Evolutionary conservation across 2,113 vertebrate genomes (phyloP).

Genomic region (Antechinus flavipes): DNA sequence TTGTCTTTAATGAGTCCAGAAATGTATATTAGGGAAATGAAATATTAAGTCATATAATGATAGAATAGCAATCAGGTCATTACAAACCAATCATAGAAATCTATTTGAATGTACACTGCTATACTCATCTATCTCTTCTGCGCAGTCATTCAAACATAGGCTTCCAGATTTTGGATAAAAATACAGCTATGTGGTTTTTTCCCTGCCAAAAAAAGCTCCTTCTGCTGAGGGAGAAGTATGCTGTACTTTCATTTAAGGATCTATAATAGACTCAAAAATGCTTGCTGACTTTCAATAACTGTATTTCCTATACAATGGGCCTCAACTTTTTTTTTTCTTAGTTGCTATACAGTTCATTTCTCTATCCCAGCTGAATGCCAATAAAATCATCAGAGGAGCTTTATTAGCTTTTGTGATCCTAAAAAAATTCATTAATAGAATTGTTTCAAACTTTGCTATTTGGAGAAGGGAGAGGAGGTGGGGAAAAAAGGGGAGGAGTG

Average conservation of each 20-base stretch:
- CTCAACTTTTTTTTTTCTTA: conserved; percentile 55
- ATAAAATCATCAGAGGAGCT: conserved; percentile 65
- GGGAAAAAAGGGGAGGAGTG: neutral
- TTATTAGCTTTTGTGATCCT: conserved; percentile 54
- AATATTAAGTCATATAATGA: conserved; percentile 65
- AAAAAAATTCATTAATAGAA: conserved; percentile 4
- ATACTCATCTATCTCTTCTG: conserved; percentile 67
- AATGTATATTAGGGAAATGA: conserved; percentile 73
- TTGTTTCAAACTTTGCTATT: neutral
- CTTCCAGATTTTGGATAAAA: conserved; percentile 66
- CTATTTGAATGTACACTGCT: conserved; percentile 63
- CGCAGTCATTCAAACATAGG: conserved; percentile 61
- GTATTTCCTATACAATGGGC: conserved; percentile 37
- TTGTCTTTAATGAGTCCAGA: conserved; percentile 60
- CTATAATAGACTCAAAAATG: conserved; percentile 65
- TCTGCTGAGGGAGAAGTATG: conserved; percentile 68
- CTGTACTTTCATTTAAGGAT: conserved; percentile 67
- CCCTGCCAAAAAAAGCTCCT: conserved; percentile 49
- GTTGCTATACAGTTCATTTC: conserved; percentile 44
- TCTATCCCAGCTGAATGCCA: conserved; percentile 59
- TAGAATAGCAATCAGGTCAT: conserved; percentile 62
- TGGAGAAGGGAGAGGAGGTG: neutral
- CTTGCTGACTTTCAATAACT: conserved; percentile 52
- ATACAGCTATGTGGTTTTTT: conserved; percentile 63
- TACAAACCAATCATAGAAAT: conserved; percentile 56